Base-by-base conservation (phyloP, 2,113 vertebrate species). In the Dipodomys ordii region DNA sequence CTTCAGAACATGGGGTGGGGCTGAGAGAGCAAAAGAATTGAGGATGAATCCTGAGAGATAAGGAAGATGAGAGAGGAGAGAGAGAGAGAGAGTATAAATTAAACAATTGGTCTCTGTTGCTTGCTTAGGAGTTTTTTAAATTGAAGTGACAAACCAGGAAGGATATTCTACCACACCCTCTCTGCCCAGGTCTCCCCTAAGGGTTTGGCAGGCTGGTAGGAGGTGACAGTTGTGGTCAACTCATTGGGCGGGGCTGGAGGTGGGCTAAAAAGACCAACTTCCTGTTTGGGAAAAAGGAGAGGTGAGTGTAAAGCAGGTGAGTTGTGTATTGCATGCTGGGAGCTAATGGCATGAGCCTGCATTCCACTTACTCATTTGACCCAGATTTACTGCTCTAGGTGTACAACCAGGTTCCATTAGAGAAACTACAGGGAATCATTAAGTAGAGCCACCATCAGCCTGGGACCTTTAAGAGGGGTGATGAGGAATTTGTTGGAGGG, bases 71-170 rank as follows among this genome's bases (percentile, higher is more conserved):
- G 13, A 22, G 80, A 27, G 39, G 39, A 19, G 44, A 32, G 7
- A 30, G 44, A 32, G 7, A 30, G 19, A 9, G 16, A 44, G 32
- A 57, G 30, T 44, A 16, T 44, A 23, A 19, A 76, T 88, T 71
- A 49, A 90, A 90, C 35, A 78, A 23, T 19, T 18, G 30, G 28
- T 78, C 19, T 77, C 44, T 71, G 90, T 69, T 46, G 6, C 30
- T 22, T 32, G 60, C 71, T 78, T 82, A 65, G 81, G 80, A 7
- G 23, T 62, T 80, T 62, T 79, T 80, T 30, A 90, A 91, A 73
- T 22, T 62, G 80, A 93, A 83, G 60, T 35, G 22, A 10, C 62
- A 88, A 86, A 87, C 44, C 72, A 83, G 87, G 87, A 94, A 85
- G 69, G 72, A 62, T 46, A 68, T 91, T 82, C 49, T 22, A 7